Conservation (phyloP, 2,113 vertebrate genomes). For the Nycticorax nycticorax region DNA sequence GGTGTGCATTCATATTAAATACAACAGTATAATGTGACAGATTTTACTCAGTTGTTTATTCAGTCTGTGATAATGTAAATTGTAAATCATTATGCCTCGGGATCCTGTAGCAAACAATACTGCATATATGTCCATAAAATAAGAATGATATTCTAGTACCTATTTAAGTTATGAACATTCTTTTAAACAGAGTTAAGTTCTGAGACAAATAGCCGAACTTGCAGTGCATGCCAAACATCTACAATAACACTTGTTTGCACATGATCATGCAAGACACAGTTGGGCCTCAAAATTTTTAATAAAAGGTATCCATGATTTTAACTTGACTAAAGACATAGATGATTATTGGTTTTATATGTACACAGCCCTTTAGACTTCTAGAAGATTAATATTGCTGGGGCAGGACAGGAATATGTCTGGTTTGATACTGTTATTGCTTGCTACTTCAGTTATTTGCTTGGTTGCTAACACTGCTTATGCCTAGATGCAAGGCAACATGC, state of each 20-base stretch:
- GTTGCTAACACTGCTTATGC: background rate
- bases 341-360: background rate
- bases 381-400: background rate
- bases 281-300: background rate
- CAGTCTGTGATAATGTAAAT: background rate
- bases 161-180: background rate
- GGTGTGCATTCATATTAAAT: background rate
- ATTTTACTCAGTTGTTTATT: background rate
- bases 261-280: background rate
- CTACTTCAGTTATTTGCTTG: background rate
- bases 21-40: background rate
- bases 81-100: background rate
- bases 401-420: fast-evolving
- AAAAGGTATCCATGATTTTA: background rate
- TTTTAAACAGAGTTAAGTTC: background rate
- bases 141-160: background rate
- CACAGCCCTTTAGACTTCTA: background rate
- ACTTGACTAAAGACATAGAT: background rate
- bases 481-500: background rate
- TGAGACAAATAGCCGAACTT: background rate
- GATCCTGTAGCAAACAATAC: background rate
- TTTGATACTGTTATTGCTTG: background rate
- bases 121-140: background rate
- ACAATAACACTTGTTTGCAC: background rate
- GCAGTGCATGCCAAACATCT: background rate